These are phyloP conservation scores for Oenanthe melanoleuca DNA, from an alignment of 2,113 vertebrate species.

Conservation along the genomic window DNA sequence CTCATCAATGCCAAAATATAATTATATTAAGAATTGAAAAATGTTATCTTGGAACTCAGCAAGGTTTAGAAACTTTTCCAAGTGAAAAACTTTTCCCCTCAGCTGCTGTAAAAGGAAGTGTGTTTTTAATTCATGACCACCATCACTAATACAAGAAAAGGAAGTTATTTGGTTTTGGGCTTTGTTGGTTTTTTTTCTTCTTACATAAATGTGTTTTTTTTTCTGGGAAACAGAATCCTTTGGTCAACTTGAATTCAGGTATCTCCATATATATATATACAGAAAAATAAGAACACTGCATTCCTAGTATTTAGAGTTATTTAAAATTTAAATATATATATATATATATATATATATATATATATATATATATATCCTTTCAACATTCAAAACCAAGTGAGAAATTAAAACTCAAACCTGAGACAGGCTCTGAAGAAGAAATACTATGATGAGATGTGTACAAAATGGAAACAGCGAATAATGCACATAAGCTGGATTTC, in stretches of 20 bases:
- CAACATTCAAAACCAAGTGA: background rate
- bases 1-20: background rate
- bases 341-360: no score
- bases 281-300: background rate
- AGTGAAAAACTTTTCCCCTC: background rate
- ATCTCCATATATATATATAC: background rate
- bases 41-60: background rate
- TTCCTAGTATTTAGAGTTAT: background rate
- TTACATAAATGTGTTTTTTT: background rate
- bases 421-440: background rate
- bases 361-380: rapidly evolving
- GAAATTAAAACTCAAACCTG: background rate
- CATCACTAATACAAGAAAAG: background rate
- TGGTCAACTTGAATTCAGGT: background rate
- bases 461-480: background rate
- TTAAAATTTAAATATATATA: background rate
- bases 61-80: background rate
- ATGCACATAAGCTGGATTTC: background rate
- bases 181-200: background rate
- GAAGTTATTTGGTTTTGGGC: background rate
- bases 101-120: background rate
- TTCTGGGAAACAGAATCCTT: background rate
- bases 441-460: background rate
- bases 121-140: background rate
- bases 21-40: background rate